A percentile compares a stretch with the other conserved stretches of the same genome.
Conservation (phyloP, 1,140 invertebrate genomes). For the Polyergus mexicanus region DNA sequence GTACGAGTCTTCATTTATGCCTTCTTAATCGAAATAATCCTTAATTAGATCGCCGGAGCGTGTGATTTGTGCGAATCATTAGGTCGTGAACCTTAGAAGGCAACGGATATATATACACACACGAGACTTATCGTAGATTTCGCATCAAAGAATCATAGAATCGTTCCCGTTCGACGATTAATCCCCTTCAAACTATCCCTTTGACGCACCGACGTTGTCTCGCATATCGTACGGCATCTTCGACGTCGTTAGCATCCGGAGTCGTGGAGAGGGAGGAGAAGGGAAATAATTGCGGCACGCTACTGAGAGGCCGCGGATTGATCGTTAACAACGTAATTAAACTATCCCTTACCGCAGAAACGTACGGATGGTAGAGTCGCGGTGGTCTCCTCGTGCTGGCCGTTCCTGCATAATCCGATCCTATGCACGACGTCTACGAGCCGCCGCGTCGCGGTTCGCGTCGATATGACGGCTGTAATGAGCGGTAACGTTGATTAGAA, state of each 20-base stretch:
- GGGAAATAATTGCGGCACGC: conserved; percentile 57
- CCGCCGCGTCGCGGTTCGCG: conserved; percentile 58
- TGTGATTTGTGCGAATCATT: conserved; percentile 30
- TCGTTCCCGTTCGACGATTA: background rate
- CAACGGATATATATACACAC: background rate
- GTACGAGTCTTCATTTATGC: conserved; percentile 69
- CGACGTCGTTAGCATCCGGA: conserved; percentile 56
- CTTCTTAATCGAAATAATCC: conserved; percentile 58
- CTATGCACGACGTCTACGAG: conserved; percentile 42
- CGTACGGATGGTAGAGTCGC: conserved; percentile 29
- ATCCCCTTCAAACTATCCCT: conserved; percentile 4
- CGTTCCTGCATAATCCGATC: conserved; percentile 52
- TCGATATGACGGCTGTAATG: conserved; percentile 61
- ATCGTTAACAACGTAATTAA: conserved; percentile 79
- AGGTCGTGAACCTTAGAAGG: background rate
- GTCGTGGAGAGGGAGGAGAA: background rate
- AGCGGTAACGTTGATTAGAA: conserved; percentile 79
- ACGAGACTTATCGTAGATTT: background rate
- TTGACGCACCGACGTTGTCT: background rate
- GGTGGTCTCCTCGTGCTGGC: background rate
- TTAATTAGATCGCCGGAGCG: conserved; percentile 52
- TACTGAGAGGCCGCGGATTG: conserved; percentile 62
- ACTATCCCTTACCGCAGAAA: conserved; percentile 76
- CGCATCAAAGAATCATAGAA: background rate
- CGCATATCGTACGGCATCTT: background rate